Conservation (phyloP, 1,140 invertebrate genomes). For the Brachionus asplanchnoidis region DNA sequence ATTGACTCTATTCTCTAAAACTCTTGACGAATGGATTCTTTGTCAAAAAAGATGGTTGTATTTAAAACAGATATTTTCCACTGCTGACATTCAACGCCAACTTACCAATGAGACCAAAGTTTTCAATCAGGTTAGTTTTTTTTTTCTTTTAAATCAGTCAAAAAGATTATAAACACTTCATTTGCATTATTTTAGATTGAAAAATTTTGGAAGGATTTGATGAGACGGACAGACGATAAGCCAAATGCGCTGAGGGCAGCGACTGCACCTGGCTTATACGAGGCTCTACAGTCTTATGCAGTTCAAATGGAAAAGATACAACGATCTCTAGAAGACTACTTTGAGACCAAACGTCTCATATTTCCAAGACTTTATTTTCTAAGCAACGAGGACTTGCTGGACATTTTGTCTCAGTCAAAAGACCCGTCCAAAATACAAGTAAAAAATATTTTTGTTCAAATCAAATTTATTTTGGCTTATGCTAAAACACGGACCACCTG, state of each 20-base stretch:
- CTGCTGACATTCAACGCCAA: conserved; percentile 71
- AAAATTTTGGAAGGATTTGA: conserved; percentile 78
- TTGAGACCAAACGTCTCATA: conserved; percentile 57
- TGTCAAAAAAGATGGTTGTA: conserved; percentile 81
- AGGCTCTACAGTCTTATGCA: conserved; percentile 51
- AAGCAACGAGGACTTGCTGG: conserved; percentile 57
- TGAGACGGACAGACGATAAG: conserved; percentile 58
- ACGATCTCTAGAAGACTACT: conserved; percentile 54
- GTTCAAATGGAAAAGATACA: conserved; percentile 55
- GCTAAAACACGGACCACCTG: no score
- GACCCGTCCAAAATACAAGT: conserved; percentile 7
- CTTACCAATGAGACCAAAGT: conserved; percentile 28
- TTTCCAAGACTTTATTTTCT: conserved; percentile 59
- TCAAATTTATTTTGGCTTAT: no score
- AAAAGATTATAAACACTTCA: neutral
- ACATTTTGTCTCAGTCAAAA: conserved; percentile 49
- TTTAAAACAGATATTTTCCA: conserved; percentile 79
- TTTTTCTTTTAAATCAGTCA: neutral
- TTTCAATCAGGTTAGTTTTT: neutral
- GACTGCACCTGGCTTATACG: conserved; percentile 53
- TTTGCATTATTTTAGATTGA: conserved; percentile 62
- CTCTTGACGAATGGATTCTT: conserved; percentile 73
- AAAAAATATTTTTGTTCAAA: neutral
- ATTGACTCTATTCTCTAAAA: conserved; percentile 68
- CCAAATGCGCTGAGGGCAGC: conserved; percentile 56